These are phyloP conservation scores for Halictus ligatus DNA, from an alignment of 2,888 invertebrate genomes.

Conservation along the genomic window DNA sequence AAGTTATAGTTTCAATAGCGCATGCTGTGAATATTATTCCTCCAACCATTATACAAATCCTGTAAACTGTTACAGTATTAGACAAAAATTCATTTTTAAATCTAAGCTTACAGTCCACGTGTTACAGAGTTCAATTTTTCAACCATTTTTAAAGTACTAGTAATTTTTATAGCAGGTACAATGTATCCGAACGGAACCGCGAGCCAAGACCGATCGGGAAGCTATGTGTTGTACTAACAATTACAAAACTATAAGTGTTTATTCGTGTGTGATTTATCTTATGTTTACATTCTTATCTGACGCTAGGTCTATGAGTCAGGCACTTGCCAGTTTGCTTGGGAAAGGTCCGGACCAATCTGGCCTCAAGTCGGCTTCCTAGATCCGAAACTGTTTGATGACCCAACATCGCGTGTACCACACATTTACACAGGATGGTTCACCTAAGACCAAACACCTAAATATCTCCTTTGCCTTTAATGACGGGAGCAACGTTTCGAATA, in stretches of 20 bases:
- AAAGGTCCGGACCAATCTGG: background rate
- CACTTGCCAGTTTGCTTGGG: background rate
- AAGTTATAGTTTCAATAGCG: no score
- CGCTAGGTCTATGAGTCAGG: background rate
- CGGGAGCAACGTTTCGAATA: background rate
- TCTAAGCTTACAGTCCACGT: no score
- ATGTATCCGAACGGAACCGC: background rate
- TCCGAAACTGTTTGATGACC: constrained; percentile 7
- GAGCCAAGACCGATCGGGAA: background rate
- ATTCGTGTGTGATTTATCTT: background rate
- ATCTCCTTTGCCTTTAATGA: background rate
- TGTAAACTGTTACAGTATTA: no score
- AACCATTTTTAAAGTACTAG: no score
- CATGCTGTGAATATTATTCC: no score
- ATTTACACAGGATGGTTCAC: background rate
- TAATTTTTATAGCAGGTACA: background rate
- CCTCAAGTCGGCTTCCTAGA: background rate
- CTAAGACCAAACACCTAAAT: background rate
- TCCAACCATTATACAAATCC: no score
- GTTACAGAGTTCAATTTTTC: no score
- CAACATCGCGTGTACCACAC: background rate
- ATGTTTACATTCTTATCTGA: background rate
- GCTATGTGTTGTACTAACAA: background rate
- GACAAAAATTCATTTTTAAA: no score
- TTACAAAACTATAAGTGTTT: background rate